A percentile compares a stretch with the other conserved stretches of the same genome.
These are phyloP conservation scores for Geophilus truncorum DNA, from an alignment of 2,888 invertebrate genomes.

Conservation along the genomic window DNA sequence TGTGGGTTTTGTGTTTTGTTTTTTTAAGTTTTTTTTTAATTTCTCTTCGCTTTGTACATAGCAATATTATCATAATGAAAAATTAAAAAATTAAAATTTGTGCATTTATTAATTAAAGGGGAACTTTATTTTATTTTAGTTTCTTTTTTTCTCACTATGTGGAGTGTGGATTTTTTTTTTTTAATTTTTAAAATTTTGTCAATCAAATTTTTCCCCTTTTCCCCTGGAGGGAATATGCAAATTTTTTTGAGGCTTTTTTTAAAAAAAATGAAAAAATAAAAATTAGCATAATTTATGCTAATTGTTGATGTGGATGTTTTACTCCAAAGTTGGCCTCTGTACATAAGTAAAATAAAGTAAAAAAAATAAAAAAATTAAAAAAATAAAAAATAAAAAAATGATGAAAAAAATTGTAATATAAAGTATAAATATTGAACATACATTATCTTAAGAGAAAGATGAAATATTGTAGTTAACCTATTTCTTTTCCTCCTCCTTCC, in stretches of 20 bases:
- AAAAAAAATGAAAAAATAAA: not conserved
- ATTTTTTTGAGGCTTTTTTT: not conserved
- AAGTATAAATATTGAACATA: slow-evolving; percentile 1
- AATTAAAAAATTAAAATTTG: not conserved
- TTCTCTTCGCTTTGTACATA: not conserved
- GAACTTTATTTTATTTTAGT: not conserved
- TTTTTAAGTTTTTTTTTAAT: not conserved
- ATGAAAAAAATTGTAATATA: not conserved
- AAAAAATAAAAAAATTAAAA: too few species aligned
- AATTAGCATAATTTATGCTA: too few species aligned
- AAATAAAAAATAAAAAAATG: not conserved
- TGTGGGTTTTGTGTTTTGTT: not conserved
- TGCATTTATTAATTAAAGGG: not conserved
- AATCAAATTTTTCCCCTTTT: not conserved
- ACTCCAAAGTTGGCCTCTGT: not conserved
- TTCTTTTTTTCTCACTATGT: too few species aligned
- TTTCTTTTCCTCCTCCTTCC: not conserved
- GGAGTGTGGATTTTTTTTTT: too few species aligned
- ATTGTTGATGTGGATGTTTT: too few species aligned
- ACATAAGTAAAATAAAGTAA: too few species aligned
- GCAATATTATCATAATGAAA: not conserved
- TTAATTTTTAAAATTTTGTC: too few species aligned
- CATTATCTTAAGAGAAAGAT: not conserved
- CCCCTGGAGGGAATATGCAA: not conserved
- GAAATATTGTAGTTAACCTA: not conserved